Conservation (phyloP, 2,888 invertebrate species). For the Parochlus steinenii region DNA sequence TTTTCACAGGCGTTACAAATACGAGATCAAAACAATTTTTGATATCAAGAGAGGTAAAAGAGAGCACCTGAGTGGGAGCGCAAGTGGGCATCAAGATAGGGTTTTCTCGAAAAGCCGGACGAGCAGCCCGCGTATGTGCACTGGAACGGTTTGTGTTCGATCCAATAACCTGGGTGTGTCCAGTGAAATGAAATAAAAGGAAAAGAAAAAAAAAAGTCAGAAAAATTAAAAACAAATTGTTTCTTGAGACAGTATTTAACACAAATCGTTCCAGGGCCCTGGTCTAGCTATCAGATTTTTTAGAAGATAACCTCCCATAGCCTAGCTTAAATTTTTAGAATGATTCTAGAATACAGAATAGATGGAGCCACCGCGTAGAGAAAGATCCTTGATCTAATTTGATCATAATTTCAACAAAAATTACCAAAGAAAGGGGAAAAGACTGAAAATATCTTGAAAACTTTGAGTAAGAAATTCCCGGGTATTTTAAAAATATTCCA, state of each 20-base stretch:
- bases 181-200: no score
- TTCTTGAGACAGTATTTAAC: no score
- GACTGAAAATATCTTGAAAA: constrained; percentile 26
- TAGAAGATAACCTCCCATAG: no score
- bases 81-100: constrained; percentile 45
- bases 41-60: no score
- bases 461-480: constrained; percentile 9
- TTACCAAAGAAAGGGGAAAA: constrained; percentile 44
- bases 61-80: constrained; percentile 41
- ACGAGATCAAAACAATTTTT: neutral
- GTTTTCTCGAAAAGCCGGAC: constrained; percentile 41
- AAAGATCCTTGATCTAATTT: no score
- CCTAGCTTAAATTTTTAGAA: no score
- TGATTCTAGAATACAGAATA: no score
- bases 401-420: no score
- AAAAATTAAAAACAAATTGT: constrained; percentile 1
- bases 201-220: constrained; percentile 14
- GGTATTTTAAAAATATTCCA: constrained; percentile 5
- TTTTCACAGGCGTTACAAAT: no score
- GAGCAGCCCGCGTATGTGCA: constrained; percentile 33
- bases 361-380: no score
- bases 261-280: no score
- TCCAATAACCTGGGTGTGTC: constrained; percentile 23
- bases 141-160: constrained; percentile 36
- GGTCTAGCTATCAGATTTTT: no score